These are phyloP conservation scores for Barnardius zonarius DNA, from an alignment of 2,113 vertebrate genomes.

Conservation along the genomic window DNA sequence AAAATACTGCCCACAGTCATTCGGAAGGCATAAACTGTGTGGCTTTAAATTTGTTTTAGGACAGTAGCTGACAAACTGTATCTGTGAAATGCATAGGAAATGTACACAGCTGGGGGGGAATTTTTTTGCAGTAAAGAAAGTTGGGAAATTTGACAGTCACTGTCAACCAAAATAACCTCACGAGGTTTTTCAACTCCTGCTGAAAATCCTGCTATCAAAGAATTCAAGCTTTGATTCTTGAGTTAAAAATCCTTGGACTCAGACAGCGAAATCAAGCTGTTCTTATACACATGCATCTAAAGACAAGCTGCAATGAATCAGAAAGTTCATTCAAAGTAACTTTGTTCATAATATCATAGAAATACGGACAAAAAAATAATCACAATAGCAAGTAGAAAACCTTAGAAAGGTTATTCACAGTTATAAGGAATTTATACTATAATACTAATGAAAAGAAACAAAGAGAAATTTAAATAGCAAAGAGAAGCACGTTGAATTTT, in stretches of 20 bases:
- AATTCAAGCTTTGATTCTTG: background rate
- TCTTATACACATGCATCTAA: background rate
- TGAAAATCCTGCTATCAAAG: background rate
- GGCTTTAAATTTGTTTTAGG: background rate
- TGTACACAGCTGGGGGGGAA: background rate
- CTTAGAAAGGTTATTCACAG: background rate
- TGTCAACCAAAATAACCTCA: background rate
- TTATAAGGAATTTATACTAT: background rate
- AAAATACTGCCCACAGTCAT: background rate
- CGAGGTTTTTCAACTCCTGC: background rate
- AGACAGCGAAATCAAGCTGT: background rate
- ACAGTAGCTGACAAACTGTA: background rate
- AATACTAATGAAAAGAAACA: background rate
- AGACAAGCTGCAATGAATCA: background rate
- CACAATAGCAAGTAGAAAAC: background rate
- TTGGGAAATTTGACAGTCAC: background rate
- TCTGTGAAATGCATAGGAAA: background rate
- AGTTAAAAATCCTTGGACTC: background rate
- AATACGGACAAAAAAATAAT: background rate
- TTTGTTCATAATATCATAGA: background rate
- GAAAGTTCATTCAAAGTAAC: background rate
- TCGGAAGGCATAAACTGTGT: background rate
- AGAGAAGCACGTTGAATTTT: background rate
- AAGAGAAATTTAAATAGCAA: background rate
- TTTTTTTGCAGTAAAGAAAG: background rate